These are phyloP conservation scores for Flexamia atlantica DNA, from an alignment of 2,888 invertebrate genomes.

Conservation along the genomic window DNA sequence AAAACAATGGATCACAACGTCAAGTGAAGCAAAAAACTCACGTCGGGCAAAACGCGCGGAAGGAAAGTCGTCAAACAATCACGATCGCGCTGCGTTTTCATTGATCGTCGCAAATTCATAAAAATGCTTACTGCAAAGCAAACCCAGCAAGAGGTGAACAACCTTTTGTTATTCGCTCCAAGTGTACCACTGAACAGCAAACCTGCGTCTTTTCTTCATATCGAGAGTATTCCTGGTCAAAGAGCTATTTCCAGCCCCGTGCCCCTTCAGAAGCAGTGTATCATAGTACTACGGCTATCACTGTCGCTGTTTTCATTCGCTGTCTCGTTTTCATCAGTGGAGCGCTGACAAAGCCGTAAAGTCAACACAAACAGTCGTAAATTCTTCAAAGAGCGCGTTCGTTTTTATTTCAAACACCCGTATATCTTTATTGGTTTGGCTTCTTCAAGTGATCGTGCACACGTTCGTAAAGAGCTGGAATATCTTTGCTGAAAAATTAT, in stretches of 20 bases:
- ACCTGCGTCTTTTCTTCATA: neutral
- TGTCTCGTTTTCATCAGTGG: neutral
- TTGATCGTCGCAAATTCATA: no score
- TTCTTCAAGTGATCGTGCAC: no score
- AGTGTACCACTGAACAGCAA: neutral
- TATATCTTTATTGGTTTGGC: neutral
- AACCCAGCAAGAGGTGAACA: slow-evolving; percentile 6
- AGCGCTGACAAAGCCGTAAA: neutral
- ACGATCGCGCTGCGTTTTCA: no score
- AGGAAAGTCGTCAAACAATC: no score
- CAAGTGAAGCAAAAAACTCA: no score
- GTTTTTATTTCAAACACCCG: neutral
- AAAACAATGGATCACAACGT: no score
- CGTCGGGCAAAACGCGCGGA: no score
- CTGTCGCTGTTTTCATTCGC: slow-evolving; percentile 3
- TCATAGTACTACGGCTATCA: neutral
- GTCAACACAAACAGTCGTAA: slow-evolving; percentile 26
- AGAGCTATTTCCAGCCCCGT: neutral
- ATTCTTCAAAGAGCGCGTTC: slow-evolving; percentile 28
- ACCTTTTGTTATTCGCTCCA: neutral
- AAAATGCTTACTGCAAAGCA: no score
- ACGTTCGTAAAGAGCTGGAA: no score
- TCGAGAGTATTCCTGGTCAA: neutral
- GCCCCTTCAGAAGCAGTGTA: neutral
- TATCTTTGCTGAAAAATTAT: no score